Percentiles rank a stretch among this genome's conserved stretches.
phyloP scores from a whole-genome alignment of 2,113 vertebrate species.

The Polypterus senegalus region DNA sequence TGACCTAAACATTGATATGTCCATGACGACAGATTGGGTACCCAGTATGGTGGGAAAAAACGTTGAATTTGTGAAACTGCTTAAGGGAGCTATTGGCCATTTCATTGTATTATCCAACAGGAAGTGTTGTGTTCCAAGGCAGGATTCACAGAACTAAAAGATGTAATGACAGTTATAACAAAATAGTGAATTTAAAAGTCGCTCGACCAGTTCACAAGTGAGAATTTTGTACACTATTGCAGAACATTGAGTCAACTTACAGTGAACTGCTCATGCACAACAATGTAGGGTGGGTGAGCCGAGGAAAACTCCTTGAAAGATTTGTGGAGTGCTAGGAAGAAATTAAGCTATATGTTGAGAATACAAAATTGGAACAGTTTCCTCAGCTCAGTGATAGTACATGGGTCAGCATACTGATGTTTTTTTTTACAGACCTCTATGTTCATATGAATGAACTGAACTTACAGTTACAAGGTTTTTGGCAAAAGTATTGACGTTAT shows the following conservation, averaged over 20 bases:
- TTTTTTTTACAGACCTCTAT: conserved; percentile 9
- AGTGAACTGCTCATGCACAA: conserved; percentile 5
- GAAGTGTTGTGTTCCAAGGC: conserved; percentile 12
- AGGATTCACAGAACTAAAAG: conserved; percentile 12
- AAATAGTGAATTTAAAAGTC: conserved; percentile 10
- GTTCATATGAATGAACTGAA: conserved; percentile 1
- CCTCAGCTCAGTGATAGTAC: conserved; percentile 11
- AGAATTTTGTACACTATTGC: conserved; percentile 4
- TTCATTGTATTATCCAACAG: conserved; percentile 15
- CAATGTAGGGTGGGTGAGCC: conserved; percentile 1
- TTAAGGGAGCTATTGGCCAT: conserved; percentile 12
- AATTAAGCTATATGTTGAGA: conserved; percentile 11
- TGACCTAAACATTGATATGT: conserved; percentile 12
- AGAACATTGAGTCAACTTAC: neutral
- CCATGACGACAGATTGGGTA: conserved; percentile 11
- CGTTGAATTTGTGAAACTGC: conserved; percentile 10
- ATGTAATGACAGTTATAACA: conserved; percentile 9
- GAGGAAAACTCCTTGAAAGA: conserved; percentile 6
- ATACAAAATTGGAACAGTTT: conserved; percentile 6
- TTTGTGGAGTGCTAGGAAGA: conserved; percentile 13
- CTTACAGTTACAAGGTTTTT: too few species aligned
- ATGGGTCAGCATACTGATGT: conserved; percentile 14
- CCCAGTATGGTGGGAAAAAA: conserved; percentile 7
- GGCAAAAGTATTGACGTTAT: conserved; percentile 1
- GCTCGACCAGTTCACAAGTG: neutral